phyloP scores from a whole-genome alignment of 37 sponge, comb jelly and placozoan genomes.

The Mnemiopsis leidyi region DNA sequence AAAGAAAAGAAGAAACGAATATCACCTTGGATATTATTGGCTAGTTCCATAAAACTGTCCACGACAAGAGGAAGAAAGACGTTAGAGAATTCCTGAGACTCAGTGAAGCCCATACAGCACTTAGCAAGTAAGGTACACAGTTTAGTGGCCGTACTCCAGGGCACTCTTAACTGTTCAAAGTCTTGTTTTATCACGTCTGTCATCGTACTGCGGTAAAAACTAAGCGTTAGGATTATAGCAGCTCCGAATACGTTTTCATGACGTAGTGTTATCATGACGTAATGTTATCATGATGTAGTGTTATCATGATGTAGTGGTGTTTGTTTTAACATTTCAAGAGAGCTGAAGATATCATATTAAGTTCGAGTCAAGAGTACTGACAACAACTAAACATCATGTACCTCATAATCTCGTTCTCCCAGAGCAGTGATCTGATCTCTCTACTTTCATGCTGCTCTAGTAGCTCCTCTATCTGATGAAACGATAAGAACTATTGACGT shows the following conservation, averaged over 20 bases:
- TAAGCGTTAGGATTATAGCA: too few relatives aligned
- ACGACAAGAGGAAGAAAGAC: not conserved
- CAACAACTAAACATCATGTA: too few relatives aligned
- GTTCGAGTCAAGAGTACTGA: too few relatives aligned
- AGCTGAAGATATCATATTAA: too few relatives aligned
- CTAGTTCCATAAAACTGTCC: constrained; percentile 43
- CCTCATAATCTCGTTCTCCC: constrained; percentile 9
- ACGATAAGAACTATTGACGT: too few relatives aligned
- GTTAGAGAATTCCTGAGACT: not conserved
- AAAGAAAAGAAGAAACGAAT: too few relatives aligned
- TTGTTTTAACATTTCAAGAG: too few relatives aligned
- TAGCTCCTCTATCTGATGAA: constrained; percentile 46
- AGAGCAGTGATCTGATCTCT: not conserved
- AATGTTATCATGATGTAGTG: too few relatives aligned
- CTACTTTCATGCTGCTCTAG: constrained; percentile 16
- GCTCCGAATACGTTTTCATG: too few relatives aligned
- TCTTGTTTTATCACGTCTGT: constrained; percentile 42
- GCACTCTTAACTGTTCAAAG: not conserved
- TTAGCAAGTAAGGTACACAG: not conserved
- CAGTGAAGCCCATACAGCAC: not conserved
- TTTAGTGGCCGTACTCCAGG: not conserved
- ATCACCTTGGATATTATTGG: constrained; percentile 46
- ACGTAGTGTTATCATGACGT: too few relatives aligned
- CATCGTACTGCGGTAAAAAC: not conserved
- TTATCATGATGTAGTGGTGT: too few relatives aligned